Percentiles rank a stretch among this genome's conserved stretches.
These are phyloP conservation scores for Epinotia bilunana DNA, from an alignment of 2,888 invertebrate genomes.

Conservation along the genomic window DNA sequence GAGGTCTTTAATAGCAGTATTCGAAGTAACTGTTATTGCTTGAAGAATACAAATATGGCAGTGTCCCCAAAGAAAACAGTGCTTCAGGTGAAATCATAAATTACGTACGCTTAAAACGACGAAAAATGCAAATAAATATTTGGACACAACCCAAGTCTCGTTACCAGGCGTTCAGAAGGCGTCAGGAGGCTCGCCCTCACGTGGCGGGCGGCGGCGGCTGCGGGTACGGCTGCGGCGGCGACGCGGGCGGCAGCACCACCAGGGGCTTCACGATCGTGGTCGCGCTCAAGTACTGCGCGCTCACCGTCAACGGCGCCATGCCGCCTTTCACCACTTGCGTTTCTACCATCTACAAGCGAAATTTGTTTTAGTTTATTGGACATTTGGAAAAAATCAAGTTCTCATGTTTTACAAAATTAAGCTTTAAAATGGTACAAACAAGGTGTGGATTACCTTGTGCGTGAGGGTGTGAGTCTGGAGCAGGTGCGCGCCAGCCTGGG, in stretches of 20 bases:
- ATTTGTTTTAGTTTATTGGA: slow-evolving; percentile 7
- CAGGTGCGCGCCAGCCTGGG: slow-evolving; percentile 87
- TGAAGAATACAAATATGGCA: slow-evolving; percentile 47
- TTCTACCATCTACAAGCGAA: slow-evolving; percentile 70
- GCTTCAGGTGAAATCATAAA: slow-evolving; percentile 10
- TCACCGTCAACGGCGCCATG: slow-evolving; percentile 86
- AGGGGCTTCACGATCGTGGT: slow-evolving; percentile 87
- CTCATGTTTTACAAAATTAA: slow-evolving; percentile 4
- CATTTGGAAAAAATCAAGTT: background rate
- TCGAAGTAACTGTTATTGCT: slow-evolving; percentile 55
- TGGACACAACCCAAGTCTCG: slow-evolving; percentile 27
- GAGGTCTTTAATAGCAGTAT: slow-evolving; percentile 19
- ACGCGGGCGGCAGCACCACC: slow-evolving; percentile 82
- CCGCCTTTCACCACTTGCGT: slow-evolving; percentile 84
- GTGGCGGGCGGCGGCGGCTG: slow-evolving; percentile 48
- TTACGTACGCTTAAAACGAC: slow-evolving; percentile 10
- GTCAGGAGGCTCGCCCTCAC: slow-evolving; percentile 41
- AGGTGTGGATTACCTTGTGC: slow-evolving; percentile 84
- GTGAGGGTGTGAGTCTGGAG: slow-evolving; percentile 85
- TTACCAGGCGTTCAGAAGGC: slow-evolving; percentile 52
- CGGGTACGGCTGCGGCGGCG: slow-evolving; percentile 53
- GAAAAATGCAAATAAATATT: slow-evolving; percentile 26
- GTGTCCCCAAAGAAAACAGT: slow-evolving; percentile 37
- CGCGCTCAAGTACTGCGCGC: slow-evolving; percentile 87
- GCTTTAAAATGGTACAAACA: slow-evolving; percentile 46